These are phyloP conservation scores for Rhizomys pruinosus DNA, from an alignment of 2,113 vertebrate genomes.

Conservation along the genomic window DNA sequence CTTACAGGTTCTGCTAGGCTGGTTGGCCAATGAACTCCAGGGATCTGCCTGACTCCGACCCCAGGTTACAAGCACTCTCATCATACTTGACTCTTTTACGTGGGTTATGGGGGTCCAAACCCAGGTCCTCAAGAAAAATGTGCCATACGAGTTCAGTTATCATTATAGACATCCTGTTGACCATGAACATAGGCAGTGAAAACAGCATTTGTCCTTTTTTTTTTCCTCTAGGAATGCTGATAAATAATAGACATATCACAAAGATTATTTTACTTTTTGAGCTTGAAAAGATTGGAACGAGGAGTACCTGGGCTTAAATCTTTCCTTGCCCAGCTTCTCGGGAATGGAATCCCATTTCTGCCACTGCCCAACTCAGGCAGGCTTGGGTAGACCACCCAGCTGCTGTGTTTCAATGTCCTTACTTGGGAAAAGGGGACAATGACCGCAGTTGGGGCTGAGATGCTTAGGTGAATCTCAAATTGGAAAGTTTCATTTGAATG, in stretches of 20 bases:
- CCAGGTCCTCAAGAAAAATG: not conserved
- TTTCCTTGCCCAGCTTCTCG: not conserved
- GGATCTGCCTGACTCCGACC: not conserved
- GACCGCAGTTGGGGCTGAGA: not conserved
- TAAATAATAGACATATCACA: not conserved
- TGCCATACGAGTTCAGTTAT: not conserved
- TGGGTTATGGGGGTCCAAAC: not conserved
- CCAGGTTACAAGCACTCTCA: not conserved
- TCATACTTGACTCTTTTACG: not conserved
- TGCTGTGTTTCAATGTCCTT: not conserved
- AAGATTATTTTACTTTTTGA: not conserved
- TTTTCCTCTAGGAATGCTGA: not conserved
- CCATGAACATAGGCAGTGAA: not conserved
- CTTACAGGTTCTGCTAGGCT: not conserved
- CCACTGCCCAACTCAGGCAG: not conserved
- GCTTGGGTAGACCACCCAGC: not conserved
- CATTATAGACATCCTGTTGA: not conserved
- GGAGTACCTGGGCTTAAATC: not conserved
- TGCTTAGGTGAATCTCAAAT: not conserved
- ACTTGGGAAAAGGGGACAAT: not conserved
- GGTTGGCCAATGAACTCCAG: not conserved
- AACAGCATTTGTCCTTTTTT: not conserved
- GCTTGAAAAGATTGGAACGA: slow-evolving; percentile 7
- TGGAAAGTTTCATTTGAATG: not conserved
- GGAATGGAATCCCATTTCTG: not conserved